Evolutionary conservation across 2,113 vertebrate species (phyloP).

Genomic region (Cygnus atratus): DNA sequence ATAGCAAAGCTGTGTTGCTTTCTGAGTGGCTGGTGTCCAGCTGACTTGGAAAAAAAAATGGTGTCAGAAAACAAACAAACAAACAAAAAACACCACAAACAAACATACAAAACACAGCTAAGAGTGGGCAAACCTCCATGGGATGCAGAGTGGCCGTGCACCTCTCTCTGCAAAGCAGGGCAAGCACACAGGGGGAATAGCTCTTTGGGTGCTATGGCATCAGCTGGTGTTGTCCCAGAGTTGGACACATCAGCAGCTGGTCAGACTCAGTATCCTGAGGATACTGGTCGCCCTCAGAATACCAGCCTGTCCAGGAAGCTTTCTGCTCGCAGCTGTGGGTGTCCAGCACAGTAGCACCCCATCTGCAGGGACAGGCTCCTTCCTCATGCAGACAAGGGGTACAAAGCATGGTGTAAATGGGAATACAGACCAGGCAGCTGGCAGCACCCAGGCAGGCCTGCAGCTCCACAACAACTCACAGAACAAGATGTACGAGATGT

Average conservation of each 20-base stretch:
- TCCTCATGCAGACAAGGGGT: neutral
- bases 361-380: neutral
- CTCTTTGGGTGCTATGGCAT: neutral
- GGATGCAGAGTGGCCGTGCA: fast-evolving
- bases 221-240: neutral
- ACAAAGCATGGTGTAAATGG: neutral
- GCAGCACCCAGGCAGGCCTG: neutral
- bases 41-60: neutral
- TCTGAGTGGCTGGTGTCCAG: neutral
- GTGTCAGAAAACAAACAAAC: neutral
- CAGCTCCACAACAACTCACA: neutral
- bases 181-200: neutral
- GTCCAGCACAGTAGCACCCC: neutral
- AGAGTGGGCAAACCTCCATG: neutral
- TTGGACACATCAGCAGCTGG: neutral
- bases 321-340: neutral
- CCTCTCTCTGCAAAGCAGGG: neutral
- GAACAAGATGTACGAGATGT: conserved; percentile 16
- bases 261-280: fast-evolving
- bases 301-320: neutral
- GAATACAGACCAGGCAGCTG: neutral
- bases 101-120: neutral
- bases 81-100: neutral
- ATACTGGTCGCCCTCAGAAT: fast-evolving
- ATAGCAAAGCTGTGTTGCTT: neutral